Percentiles rank a stretch among this genome's conserved stretches.
Evolutionary conservation across 2,113 vertebrate species (phyloP).

Genomic region (Narcine bancroftii): DNA sequence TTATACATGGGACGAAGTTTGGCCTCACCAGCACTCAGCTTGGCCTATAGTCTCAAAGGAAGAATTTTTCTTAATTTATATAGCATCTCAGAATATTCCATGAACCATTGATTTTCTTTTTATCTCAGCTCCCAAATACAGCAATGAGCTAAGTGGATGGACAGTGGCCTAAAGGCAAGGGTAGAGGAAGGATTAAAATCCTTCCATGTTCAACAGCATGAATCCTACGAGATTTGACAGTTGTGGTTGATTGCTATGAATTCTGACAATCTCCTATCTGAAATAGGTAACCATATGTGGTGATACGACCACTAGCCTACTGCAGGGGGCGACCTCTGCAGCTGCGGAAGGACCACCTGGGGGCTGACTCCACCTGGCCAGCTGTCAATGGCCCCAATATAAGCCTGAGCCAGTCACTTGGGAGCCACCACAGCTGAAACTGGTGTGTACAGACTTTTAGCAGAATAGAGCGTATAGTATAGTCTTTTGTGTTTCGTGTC

Average conservation of each 20-base stretch:
- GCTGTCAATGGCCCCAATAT: too few relatives aligned
- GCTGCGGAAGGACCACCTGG: too few relatives aligned
- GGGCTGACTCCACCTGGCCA: too few relatives aligned
- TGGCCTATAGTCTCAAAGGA: not conserved
- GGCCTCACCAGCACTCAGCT: not conserved
- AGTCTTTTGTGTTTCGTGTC: too few relatives aligned
- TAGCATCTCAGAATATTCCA: not conserved
- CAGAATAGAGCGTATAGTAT: too few relatives aligned
- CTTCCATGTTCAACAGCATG: not conserved
- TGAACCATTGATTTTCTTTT: not conserved
- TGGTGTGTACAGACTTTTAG: too few relatives aligned
- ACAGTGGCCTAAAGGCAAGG: too few relatives aligned
- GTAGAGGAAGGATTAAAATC: not conserved
- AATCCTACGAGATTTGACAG: not conserved
- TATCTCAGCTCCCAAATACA: not conserved
- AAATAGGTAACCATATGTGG: too few relatives aligned
- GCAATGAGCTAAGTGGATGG: not conserved
- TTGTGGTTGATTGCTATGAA: not conserved
- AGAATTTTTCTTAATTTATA: not conserved
- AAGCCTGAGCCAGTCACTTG: too few relatives aligned
- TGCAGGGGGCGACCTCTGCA: too few relatives aligned
- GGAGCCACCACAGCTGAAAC: too few relatives aligned
- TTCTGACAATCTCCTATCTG: not conserved
- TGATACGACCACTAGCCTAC: too few relatives aligned
- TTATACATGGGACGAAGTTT: not conserved